A percentile compares a stretch with the other conserved stretches of the same genome.
phyloP scores from a whole-genome alignment of 2,797 vertebrate genomes.

The Phaenicophaeus curvirostris region DNA sequence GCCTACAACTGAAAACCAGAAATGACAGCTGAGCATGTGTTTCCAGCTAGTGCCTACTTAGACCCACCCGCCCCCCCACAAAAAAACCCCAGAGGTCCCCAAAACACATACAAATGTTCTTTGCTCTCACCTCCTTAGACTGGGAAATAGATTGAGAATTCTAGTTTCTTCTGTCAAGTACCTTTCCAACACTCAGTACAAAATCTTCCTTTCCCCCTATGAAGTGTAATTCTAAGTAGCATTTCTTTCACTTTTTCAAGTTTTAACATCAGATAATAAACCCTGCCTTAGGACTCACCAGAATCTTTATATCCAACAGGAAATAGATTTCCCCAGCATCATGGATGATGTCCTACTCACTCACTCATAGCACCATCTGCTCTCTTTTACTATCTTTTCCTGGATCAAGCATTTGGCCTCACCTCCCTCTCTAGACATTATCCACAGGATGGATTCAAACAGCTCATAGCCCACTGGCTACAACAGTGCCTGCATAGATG shows the following conservation, averaged over 20 bases:
- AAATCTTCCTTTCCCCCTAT: not conserved
- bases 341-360: not conserved
- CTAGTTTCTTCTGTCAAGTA: not conserved
- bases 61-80: accelerated
- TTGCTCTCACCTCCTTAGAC: not conserved
- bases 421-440: not conserved
- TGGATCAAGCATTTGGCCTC: not conserved
- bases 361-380: not conserved
- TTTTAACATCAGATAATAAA: not conserved
- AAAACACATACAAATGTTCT: not conserved
- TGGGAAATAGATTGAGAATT: not conserved
- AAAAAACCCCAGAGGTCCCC: not conserved
- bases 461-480: not conserved
- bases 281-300: not conserved
- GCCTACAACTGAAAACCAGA: not conserved
- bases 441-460: not conserved
- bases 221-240: not conserved
- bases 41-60: not conserved
- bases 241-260: not conserved
- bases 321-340: not conserved
- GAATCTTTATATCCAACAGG: not conserved
- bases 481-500: not conserved
- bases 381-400: not conserved
- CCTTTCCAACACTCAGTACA: not conserved
- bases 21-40: not conserved